phyloP scores from a whole-genome alignment of 2,888 invertebrate species.

The Adineta ricciae region DNA sequence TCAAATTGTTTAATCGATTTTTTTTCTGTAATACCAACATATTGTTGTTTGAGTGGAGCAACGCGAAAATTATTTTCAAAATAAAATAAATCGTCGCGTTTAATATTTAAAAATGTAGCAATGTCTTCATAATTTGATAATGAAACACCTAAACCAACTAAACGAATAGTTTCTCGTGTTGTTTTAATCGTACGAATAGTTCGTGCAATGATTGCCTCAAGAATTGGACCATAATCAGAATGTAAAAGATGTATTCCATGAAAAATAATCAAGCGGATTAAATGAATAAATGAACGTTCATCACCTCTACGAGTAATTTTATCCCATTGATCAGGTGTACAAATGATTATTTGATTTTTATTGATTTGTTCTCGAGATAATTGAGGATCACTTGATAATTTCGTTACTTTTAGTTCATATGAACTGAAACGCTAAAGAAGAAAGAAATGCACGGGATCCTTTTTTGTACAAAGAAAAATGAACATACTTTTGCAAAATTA shows the following conservation, averaged over 20 bases:
- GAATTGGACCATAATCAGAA: conserved; percentile 90
- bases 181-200: conserved; percentile 68
- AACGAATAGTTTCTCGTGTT: conserved; percentile 71
- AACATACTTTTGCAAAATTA: conserved; percentile 67
- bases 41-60: conserved; percentile 81
- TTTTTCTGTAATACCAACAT: conserved; percentile 70
- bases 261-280: conserved; percentile 76
- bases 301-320: conserved; percentile 79
- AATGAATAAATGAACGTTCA: conserved; percentile 62
- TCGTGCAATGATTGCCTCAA: conserved; percentile 88
- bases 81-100: conserved; percentile 75
- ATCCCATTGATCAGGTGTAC: conserved; percentile 99
- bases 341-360: conserved; percentile 91
- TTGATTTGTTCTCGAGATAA: conserved; percentile 82
- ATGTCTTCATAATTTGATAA: conserved; percentile 94
- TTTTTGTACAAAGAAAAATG: conserved; percentile 50
- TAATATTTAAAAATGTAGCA: conserved; percentile 81
- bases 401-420: conserved; percentile 72
- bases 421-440: conserved; percentile 60
- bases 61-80: conserved; percentile 64
- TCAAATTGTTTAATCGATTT: conserved; percentile 50
- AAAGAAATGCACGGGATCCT: conserved; percentile 23
- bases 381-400: conserved; percentile 96
- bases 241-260: conserved; percentile 94
- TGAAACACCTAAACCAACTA: conserved; percentile 90